phyloP scores from a whole-genome alignment of 2,888 invertebrate genomes.

The Fragum whitleyi region DNA sequence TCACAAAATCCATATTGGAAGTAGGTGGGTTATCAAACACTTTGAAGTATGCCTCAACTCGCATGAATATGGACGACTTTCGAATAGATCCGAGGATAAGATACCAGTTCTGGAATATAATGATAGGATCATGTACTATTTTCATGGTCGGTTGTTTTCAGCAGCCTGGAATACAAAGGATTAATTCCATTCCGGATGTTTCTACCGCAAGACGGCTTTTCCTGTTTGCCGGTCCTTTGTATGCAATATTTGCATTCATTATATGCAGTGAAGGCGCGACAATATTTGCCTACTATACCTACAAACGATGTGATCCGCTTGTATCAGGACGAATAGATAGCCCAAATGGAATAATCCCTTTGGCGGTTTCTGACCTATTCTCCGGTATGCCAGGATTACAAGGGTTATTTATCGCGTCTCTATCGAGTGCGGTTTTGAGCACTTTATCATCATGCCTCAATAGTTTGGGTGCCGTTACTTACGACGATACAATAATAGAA shows the following conservation, averaged over 20 bases:
- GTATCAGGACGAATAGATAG: slow-evolving; percentile 40
- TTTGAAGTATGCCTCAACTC: background rate
- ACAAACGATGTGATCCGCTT: slow-evolving; percentile 52
- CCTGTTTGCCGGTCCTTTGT: slow-evolving; percentile 32
- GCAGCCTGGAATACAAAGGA: slow-evolving; percentile 38
- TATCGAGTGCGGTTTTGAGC: slow-evolving; percentile 54
- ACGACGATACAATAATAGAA: slow-evolving; percentile 52
- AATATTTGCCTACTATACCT: slow-evolving; percentile 38
- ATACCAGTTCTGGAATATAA: slow-evolving; percentile 33
- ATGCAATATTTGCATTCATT: slow-evolving; percentile 14
- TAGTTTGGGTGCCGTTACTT: slow-evolving; percentile 48
- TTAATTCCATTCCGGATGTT: slow-evolving; percentile 30
- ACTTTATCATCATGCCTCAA: slow-evolving; percentile 51
- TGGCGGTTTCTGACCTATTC: slow-evolving; percentile 47
- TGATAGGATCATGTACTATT: slow-evolving; percentile 19
- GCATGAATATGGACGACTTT: slow-evolving; percentile 27
- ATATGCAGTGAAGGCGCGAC: slow-evolving; percentile 31
- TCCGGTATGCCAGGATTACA: slow-evolving; percentile 47
- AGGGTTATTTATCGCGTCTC: slow-evolving; percentile 51
- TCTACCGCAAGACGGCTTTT: slow-evolving; percentile 26
- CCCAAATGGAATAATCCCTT: slow-evolving; percentile 45
- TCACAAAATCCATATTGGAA: slow-evolving; percentile 24
- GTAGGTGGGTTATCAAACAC: slow-evolving; percentile 28
- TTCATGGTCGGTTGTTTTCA: slow-evolving; percentile 19
- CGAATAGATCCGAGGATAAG: slow-evolving; percentile 38